These are phyloP conservation scores for Macrostomum cliftonense DNA, from an alignment of 2,888 invertebrate genomes.

Conservation along the genomic window DNA sequence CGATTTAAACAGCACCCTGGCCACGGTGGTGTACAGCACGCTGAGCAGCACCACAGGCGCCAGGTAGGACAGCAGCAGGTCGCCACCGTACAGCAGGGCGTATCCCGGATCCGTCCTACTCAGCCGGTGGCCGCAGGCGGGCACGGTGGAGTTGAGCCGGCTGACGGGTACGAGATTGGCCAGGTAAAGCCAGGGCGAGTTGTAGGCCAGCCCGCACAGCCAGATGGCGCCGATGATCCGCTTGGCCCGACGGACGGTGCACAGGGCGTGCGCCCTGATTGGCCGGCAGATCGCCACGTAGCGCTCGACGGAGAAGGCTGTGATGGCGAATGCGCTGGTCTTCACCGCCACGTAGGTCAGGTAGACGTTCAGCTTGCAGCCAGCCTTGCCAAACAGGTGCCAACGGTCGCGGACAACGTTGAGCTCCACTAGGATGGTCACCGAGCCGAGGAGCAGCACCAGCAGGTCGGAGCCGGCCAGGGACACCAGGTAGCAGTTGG, in stretches of 20 bases:
- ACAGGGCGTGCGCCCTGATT: slow-evolving; percentile 43
- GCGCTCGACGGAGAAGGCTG: slow-evolving; percentile 48
- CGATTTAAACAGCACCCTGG: slow-evolving; percentile 20
- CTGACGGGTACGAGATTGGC: slow-evolving; percentile 33
- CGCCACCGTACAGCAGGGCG: slow-evolving; percentile 43
- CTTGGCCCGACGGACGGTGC: slow-evolving; percentile 45
- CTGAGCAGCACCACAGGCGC: slow-evolving; percentile 45
- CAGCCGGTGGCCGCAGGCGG: slow-evolving; percentile 40
- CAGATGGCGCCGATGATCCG: slow-evolving; percentile 45
- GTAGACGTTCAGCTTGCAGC: slow-evolving; percentile 43
- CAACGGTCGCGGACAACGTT: slow-evolving; percentile 40
- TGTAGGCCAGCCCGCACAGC: slow-evolving; percentile 45
- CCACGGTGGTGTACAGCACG: slow-evolving; percentile 45
- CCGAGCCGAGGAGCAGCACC: slow-evolving; percentile 43
- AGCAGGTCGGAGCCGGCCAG: slow-evolving; percentile 46
- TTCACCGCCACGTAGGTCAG: slow-evolving; percentile 47
- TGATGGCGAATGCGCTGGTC: slow-evolving; percentile 45
- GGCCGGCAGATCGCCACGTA: slow-evolving; percentile 50
- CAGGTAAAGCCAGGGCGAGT: slow-evolving; percentile 46
- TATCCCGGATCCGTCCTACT: slow-evolving; percentile 28
- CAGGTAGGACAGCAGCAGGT: slow-evolving; percentile 46
- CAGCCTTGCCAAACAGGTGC: slow-evolving; percentile 40
- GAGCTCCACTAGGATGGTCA: slow-evolving; percentile 40
- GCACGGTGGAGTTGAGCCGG: slow-evolving; percentile 18
- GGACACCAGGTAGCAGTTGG: slow-evolving; percentile 48